A percentile compares a stretch with the other conserved stretches of the same genome.
phyloP scores from a whole-genome alignment of 2,797 vertebrate genomes.

The Typhlichthys eigenmanni region DNA sequence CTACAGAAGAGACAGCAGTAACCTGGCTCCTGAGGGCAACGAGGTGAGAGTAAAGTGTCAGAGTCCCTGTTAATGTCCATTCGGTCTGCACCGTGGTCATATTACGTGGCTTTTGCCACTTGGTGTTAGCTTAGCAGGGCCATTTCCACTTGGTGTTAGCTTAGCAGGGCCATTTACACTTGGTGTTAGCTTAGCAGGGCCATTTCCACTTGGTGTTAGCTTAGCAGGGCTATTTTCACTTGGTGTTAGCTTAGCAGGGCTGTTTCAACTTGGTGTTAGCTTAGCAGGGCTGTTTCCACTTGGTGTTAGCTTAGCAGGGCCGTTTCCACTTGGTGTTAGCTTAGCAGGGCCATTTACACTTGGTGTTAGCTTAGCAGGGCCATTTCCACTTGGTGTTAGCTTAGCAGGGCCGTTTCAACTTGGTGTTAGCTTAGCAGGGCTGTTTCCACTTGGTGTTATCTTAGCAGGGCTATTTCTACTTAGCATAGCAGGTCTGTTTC shows the following conservation, averaged over 20 bases:
- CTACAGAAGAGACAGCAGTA: constrained; percentile 52
- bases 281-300: neutral
- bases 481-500: neutral
- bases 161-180: neutral
- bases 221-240: neutral
- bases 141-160: constrained; percentile 41
- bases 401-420: neutral
- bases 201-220: constrained; percentile 41
- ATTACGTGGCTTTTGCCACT: constrained; percentile 44
- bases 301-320: constrained; percentile 19
- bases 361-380: neutral
- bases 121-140: constrained; percentile 36
- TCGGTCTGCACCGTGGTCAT: constrained; percentile 24
- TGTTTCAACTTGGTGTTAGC: constrained; percentile 41
- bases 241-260: constrained; percentile 20
- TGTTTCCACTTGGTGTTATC: neutral
- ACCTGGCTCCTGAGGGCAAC: constrained; percentile 51
- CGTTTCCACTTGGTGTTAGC: constrained; percentile 41
- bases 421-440: neutral
- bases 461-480: neutral
- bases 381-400: neutral
- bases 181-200: constrained; percentile 21
- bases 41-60: constrained; percentile 55
- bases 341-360: neutral
- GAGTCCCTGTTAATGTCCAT: constrained; percentile 52